Evolutionary conservation across 2,113 vertebrate species (phyloP).

Genomic region (Chloebia gouldiae): DNA sequence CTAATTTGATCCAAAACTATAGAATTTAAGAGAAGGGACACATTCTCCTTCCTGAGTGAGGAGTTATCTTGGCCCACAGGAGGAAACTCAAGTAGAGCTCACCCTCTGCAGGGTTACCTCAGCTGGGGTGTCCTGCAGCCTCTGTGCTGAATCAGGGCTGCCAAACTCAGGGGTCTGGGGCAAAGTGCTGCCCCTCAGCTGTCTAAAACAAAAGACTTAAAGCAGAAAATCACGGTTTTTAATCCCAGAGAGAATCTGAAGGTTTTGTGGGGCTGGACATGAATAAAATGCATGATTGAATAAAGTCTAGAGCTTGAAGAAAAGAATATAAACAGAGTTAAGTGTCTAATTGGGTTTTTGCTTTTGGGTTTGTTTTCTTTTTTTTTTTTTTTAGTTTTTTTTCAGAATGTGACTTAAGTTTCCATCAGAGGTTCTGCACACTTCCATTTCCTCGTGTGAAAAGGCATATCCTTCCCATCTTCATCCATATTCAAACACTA

Average conservation of each 20-base stretch:
- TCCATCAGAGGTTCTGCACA: background rate
- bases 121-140: background rate
- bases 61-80: background rate
- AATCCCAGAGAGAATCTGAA: background rate
- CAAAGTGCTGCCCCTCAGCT: background rate
- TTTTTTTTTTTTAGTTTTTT: too few species aligned
- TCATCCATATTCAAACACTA: conserved; percentile 42
- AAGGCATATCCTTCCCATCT: background rate
- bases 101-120: background rate
- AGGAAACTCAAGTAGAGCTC: background rate
- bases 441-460: background rate
- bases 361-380: background rate
- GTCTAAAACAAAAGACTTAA: background rate
- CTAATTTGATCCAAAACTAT: background rate
- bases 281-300: background rate
- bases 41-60: background rate
- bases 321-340: background rate
- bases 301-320: background rate
- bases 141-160: background rate
- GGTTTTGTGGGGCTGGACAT: background rate
- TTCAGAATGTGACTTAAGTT: background rate
- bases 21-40: background rate
- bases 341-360: background rate
- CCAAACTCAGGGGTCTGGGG: background rate
- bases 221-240: background rate